Percentiles rank a stretch among this genome's conserved stretches.
These are phyloP conservation scores for Malaclemys terrapin DNA, from an alignment of 2,113 vertebrate species.

Conservation along the genomic window DNA sequence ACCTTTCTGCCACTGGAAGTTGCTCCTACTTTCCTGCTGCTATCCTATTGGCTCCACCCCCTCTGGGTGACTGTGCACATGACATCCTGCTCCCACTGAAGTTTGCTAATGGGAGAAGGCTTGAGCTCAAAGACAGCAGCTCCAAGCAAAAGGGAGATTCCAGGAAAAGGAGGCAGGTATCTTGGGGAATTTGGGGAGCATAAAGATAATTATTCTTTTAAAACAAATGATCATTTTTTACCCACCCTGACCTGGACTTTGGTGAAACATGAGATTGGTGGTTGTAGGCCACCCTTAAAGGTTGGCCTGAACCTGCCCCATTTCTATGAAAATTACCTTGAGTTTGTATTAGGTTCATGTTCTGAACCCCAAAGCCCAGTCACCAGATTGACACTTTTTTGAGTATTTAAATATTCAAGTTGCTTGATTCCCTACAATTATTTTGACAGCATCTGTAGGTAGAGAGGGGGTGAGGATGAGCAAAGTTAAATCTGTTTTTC, in stretches of 20 bases:
- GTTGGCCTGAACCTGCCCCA: background rate
- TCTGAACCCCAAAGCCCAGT: background rate
- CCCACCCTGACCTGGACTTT: background rate
- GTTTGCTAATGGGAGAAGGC: background rate
- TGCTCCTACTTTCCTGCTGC: fast-evolving
- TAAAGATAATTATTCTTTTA: background rate
- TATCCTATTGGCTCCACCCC: background rate
- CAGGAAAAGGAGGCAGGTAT: background rate
- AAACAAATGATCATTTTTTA: background rate
- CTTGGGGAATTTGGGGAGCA: background rate
- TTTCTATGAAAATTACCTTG: background rate
- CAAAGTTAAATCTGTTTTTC: background rate
- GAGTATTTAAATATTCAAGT: background rate
- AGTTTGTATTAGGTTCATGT: background rate
- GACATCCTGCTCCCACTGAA: background rate
- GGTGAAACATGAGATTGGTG: background rate
- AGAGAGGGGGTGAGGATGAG: background rate
- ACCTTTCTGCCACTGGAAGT: background rate
- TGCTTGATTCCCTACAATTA: background rate
- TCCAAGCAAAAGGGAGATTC: background rate
- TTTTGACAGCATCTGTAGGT: background rate
- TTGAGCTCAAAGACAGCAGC: background rate
- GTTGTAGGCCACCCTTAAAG: background rate
- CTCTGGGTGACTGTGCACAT: fast-evolving
- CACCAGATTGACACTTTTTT: background rate